These are phyloP conservation scores for Bombus ignitus DNA, from an alignment of 1,140 invertebrate genomes.

Conservation along the genomic window DNA sequence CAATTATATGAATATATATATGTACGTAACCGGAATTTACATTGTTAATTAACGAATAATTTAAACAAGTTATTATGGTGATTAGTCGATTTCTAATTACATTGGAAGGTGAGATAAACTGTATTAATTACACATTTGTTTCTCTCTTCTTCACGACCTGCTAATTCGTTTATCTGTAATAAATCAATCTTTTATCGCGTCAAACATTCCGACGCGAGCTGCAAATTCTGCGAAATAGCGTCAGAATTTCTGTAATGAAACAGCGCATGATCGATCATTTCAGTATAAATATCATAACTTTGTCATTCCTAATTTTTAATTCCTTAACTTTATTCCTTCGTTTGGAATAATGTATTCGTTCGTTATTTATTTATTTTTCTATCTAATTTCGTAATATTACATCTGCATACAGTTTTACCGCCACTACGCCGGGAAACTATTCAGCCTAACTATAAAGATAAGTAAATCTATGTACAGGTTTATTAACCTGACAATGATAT, in stretches of 20 bases:
- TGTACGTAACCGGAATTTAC: constrained; percentile 17
- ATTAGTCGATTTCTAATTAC: constrained; percentile 39
- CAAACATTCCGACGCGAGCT: neutral
- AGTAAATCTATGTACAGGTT: neutral
- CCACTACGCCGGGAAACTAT: neutral
- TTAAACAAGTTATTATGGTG: constrained; percentile 18
- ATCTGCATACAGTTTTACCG: neutral
- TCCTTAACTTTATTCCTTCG: neutral
- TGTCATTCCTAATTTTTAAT: neutral
- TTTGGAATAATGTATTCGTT: neutral
- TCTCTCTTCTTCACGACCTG: neutral
- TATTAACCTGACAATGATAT: neutral
- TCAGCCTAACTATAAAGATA: neutral
- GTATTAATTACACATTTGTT: neutral
- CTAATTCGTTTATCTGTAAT: constrained; percentile 5
- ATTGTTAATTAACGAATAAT: neutral
- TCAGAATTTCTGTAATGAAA: neutral
- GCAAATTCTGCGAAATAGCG: neutral
- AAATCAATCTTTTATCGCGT: constrained; percentile 15
- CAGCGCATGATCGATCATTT: neutral
- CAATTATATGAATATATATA: neutral
- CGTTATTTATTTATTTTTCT: neutral
- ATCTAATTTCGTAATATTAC: neutral
- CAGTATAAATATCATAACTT: neutral
- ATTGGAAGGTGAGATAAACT: constrained; percentile 16